Evolutionary conservation across 2,113 vertebrate species (phyloP), one percentile per base, ranked within the genome.

Genomic region (Corythoichthys haematopterus): DNA sequence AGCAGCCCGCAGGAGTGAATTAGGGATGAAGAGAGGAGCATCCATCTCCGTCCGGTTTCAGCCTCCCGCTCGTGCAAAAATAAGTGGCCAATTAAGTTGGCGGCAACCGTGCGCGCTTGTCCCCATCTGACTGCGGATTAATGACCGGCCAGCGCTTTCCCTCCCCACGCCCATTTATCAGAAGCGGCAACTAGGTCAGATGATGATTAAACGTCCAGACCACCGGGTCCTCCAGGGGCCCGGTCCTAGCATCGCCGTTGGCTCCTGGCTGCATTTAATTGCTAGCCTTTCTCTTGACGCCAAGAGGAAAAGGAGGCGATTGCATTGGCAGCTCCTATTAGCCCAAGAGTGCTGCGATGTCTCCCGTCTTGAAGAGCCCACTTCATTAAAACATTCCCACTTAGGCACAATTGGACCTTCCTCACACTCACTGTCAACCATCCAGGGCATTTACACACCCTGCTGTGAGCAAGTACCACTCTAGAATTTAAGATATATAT

Each of bases 71-170:
- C 80, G 78, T 88, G 81, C 85, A 90, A 80, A 94, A 93, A 92
- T 92, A 94, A 93, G 93, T 91, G 90, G 87, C 93, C 95, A 96
- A 98, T 97, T 96, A 95, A 94, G 88, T 94, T 91, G 91, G 88
- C 91, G 58, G 80, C 70, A 47, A 94, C 92, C 91, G 91, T 86
- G 86, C 88, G 91, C 88, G 91, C 93, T 91, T 91, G 92, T 93
- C 90, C 91, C 93, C 92, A 94, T 93, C 93, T 92, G 91, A 82
- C 91, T 85, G 90, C 87, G 95, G 95, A 98, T 97, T 95, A 98
- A 97, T 97, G 94, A 90, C 92, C 88, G 87, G 91, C 92, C 90
- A 88, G 74, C 48, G 86, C 92, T 94, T 95, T 95, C 92, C 83
- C 83, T 92, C 69, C 90, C 86, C 82, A 84, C 84, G 80, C 92